Conservation (phyloP, 2,888 invertebrate genomes). For the Brassicogethes aeneus region DNA sequence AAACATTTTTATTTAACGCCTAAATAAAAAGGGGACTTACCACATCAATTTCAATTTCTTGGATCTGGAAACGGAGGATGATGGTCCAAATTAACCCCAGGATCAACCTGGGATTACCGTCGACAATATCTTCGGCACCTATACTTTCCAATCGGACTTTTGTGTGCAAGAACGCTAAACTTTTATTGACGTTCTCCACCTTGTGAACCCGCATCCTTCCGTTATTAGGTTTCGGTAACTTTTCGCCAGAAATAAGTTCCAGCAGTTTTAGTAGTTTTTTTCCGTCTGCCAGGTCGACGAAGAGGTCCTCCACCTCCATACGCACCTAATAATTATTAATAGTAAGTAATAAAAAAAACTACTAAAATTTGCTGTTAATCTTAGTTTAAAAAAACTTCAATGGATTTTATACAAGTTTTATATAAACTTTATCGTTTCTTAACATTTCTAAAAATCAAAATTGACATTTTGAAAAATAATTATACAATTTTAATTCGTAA, state of each 20-base stretch:
- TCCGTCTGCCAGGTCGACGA: constrained; percentile 93
- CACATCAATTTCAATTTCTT: constrained; percentile 95
- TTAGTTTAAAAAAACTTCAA: background rate
- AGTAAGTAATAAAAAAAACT: constrained; percentile 10
- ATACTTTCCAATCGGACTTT: constrained; percentile 97
- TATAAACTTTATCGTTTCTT: too few species aligned
- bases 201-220: constrained; percentile 97
- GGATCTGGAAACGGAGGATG: constrained; percentile 97
- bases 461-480: too few species aligned
- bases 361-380: constrained; percentile 5
- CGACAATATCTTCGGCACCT: constrained; percentile 98
- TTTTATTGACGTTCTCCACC: constrained; percentile 98
- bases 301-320: constrained; percentile 96
- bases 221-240: constrained; percentile 91
- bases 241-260: constrained; percentile 98
- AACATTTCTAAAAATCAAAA: too few species aligned
- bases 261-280: constrained; percentile 84
- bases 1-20: background rate
- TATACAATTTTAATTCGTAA: too few species aligned
- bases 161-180: constrained; percentile 89
- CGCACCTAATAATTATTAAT: constrained; percentile 59
- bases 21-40: constrained; percentile 46
- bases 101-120: constrained; percentile 94
- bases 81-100: constrained; percentile 99
- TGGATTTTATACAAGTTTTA: too few species aligned